Percentiles rank a stretch among this genome's conserved stretches.
These are phyloP conservation scores for Acanthis flammea DNA, from an alignment of 2,797 vertebrate species.

Conservation along the genomic window DNA sequence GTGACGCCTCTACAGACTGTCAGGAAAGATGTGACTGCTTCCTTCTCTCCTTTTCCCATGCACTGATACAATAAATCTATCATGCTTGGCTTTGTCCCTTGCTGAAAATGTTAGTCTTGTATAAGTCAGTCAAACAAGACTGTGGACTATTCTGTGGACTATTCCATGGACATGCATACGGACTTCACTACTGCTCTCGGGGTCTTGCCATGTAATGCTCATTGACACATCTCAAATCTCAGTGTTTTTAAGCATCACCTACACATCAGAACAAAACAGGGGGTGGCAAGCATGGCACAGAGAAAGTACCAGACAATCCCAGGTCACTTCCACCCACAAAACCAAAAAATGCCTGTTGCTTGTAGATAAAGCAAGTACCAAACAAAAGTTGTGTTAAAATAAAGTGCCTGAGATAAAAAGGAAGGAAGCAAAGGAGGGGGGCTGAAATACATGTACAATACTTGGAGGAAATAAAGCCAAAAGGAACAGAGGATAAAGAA, in stretches of 20 bases:
- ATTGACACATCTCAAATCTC: not conserved
- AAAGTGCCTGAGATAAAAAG: not conserved
- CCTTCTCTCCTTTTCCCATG: not conserved
- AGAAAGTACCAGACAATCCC: not conserved
- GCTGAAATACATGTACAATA: not conserved
- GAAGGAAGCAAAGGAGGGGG: not conserved
- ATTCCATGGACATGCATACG: not conserved
- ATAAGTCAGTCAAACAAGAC: not conserved
- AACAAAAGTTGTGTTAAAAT: not conserved
- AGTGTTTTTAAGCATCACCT: not conserved
- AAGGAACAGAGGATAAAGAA: not conserved
- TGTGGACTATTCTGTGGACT: not conserved
- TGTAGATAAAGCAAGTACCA: not conserved
- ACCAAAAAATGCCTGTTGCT: not conserved
- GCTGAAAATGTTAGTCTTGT: not conserved
- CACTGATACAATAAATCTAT: not conserved
- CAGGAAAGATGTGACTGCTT: not conserved
- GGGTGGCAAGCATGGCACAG: not conserved
- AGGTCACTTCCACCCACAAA: not conserved
- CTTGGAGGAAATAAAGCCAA: not conserved
- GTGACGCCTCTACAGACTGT: not conserved
- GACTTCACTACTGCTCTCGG: not conserved
- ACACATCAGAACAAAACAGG: not conserved
- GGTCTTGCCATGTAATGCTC: not conserved
- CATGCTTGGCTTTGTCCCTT: not conserved